Evolutionary conservation across 2,113 vertebrate species (phyloP).

Genomic region (Rhipidura dahli): DNA sequence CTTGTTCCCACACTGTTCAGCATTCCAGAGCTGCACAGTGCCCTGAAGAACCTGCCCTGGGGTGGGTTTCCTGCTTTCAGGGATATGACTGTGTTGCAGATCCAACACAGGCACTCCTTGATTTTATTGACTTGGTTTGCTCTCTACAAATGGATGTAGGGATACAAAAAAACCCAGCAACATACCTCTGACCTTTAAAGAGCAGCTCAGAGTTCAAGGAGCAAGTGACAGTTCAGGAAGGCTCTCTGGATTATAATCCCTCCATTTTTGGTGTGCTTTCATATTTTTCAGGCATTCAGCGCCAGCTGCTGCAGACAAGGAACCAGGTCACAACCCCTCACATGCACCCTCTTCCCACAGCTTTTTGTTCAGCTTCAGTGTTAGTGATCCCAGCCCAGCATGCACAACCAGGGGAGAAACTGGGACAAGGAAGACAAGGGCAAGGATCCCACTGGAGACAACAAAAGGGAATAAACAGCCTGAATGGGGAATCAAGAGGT

Average conservation of each 20-base stretch:
- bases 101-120: neutral
- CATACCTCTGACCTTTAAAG: neutral
- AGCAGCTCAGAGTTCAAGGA: neutral
- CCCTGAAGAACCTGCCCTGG: neutral
- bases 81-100: neutral
- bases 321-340: neutral
- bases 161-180: neutral
- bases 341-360: neutral
- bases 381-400: neutral
- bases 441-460: neutral
- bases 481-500: neutral
- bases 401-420: rapidly evolving
- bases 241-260: neutral
- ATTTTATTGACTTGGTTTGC: neutral
- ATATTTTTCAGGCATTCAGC: neutral
- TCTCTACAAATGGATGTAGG: neutral
- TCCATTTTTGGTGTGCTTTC: neutral
- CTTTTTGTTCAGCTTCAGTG: neutral
- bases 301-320: neutral
- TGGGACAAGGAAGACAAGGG: neutral
- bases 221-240: neutral
- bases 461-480: neutral
- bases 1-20: neutral
- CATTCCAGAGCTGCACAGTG: neutral
- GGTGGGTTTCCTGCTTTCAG: neutral